These are phyloP conservation scores for Heliconius erato DNA, from an alignment of 2,888 invertebrate genomes.

Conservation along the genomic window DNA sequence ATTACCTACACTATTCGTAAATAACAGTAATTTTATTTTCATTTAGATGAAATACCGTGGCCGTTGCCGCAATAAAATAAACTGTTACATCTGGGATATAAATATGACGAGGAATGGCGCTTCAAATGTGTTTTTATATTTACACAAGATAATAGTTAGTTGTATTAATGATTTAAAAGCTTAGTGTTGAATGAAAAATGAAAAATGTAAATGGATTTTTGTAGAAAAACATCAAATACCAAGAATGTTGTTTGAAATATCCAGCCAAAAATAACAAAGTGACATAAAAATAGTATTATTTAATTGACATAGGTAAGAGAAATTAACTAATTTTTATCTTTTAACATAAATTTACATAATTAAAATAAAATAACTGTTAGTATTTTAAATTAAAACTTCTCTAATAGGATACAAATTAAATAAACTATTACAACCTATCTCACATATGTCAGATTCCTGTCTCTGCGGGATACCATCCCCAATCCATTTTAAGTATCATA, in stretches of 20 bases:
- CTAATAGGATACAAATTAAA: not conserved
- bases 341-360: not conserved
- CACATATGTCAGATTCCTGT: not conserved
- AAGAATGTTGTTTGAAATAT: not conserved
- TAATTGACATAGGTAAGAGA: not conserved
- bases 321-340: not conserved
- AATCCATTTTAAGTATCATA: not conserved
- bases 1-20: slow-evolving; percentile 57
- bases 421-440: not conserved
- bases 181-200: slow-evolving; percentile 42
- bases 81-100: slow-evolving; percentile 55
- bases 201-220: slow-evolving; percentile 25
- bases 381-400: not conserved
- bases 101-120: slow-evolving; percentile 50
- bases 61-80: slow-evolving; percentile 59
- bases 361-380: not conserved
- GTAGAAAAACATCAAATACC: slow-evolving; percentile 10
- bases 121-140: slow-evolving; percentile 45
- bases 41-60: slow-evolving; percentile 60
- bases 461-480: slow-evolving; percentile 13
- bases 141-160: slow-evolving; percentile 44
- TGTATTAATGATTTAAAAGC: slow-evolving; percentile 50
- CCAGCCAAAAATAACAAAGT: not conserved
- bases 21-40: slow-evolving; percentile 70
- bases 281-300: not conserved